Percentiles rank a stretch among this genome's conserved stretches.
phyloP scores from a whole-genome alignment of 2,113 vertebrate species.

The Pygoscelis adeliae region DNA sequence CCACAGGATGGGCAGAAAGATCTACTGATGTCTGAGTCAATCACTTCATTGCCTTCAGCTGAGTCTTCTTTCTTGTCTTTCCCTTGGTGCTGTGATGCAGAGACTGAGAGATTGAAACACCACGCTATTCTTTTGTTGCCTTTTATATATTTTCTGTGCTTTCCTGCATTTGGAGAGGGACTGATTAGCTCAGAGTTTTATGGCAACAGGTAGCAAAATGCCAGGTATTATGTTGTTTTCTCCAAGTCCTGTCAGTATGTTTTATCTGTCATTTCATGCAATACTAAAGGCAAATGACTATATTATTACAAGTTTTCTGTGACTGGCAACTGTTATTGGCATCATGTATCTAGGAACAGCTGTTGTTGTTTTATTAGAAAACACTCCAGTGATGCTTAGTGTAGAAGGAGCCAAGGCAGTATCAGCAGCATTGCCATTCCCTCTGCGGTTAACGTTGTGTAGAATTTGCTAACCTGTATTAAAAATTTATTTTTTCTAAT shows the following conservation, averaged over 20 bases:
- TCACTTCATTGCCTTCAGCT: not conserved
- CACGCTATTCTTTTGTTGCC: not conserved
- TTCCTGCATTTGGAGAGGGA: not conserved
- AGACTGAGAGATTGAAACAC: not conserved
- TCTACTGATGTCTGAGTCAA: not conserved
- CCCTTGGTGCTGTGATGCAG: not conserved
- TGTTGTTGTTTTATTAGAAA: conserved; percentile 69
- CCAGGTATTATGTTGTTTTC: not conserved
- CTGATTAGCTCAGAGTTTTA: not conserved
- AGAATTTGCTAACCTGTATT: conserved; percentile 15
- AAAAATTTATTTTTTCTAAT: conserved; percentile 16
- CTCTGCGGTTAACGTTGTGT: not conserved
- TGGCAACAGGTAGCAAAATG: not conserved
- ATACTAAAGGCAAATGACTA: conserved; percentile 10
- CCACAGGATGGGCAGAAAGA: not conserved
- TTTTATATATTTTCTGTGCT: not conserved
- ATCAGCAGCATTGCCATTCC: not conserved
- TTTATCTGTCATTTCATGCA: not conserved
- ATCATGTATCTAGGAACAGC: conserved; percentile 56
- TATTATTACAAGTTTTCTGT: conserved; percentile 18
- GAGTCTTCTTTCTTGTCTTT: not conserved
- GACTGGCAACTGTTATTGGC: conserved; percentile 60
- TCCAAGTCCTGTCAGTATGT: not conserved
- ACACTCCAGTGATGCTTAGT: conserved; percentile 34
- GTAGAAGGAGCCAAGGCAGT: conserved; percentile 40